Evolutionary conservation across 2,797 vertebrate genomes (phyloP).

Genomic region (Falco columbarius): DNA sequence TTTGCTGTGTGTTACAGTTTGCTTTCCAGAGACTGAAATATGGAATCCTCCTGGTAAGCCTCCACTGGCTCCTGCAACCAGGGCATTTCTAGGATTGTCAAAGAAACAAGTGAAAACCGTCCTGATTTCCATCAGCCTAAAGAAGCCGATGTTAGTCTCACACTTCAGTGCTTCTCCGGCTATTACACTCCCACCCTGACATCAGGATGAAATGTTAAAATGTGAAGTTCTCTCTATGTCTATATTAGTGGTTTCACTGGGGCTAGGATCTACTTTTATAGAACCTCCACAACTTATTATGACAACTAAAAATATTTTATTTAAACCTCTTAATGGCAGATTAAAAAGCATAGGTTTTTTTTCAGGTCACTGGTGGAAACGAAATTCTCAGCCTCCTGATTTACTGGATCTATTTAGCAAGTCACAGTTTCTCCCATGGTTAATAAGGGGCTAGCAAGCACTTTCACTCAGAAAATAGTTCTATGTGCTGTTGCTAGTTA

Average conservation of each 20-base stretch:
- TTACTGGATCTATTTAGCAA: background rate
- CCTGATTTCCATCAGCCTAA: background rate
- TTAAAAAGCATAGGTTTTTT: background rate
- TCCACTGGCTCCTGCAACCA: background rate
- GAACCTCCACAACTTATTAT: background rate
- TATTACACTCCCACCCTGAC: background rate
- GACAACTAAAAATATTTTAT: background rate
- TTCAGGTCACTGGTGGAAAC: background rate
- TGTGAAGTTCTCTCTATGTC: background rate
- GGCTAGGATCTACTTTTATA: background rate
- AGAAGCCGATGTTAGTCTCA: background rate
- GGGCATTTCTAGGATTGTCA: background rate
- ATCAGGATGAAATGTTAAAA: background rate
- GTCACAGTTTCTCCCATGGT: background rate
- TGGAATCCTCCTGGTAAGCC: background rate
- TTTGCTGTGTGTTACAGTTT: background rate
- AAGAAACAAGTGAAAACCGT: background rate
- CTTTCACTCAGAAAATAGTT: background rate
- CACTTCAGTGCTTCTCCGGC: background rate
- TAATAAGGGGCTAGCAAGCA: background rate
- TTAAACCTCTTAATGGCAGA: background rate
- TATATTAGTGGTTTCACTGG: background rate
- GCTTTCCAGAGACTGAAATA: background rate
- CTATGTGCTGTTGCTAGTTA: background rate
- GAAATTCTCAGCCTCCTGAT: constrained; percentile 15